A percentile compares a stretch with the other conserved stretches of the same genome.
Evolutionary conservation across 2,797 vertebrate species (phyloP).

Genomic region (Simalia tracyae): DNA sequence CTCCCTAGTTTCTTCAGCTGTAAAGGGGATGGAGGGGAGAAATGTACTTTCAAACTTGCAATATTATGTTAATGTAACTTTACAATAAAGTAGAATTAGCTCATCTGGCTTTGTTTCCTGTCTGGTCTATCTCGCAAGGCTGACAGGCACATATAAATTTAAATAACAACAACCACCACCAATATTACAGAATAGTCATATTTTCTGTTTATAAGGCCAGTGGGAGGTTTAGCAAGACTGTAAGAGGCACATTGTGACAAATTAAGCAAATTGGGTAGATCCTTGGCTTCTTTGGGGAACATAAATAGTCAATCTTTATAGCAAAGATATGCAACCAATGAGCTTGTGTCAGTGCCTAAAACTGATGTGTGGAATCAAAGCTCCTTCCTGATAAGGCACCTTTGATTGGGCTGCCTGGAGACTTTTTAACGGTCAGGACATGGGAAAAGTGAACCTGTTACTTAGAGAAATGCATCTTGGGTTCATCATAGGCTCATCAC

Average conservation of each 20-base stretch:
- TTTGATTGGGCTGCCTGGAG: slow-evolving; percentile 25
- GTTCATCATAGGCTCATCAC: not conserved
- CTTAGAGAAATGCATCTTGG: slow-evolving; percentile 2
- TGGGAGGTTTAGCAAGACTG: not conserved
- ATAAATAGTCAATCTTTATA: slow-evolving; percentile 1
- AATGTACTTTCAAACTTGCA: no score
- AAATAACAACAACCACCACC: no score
- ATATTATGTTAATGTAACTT: no score
- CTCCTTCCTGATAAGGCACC: not conserved
- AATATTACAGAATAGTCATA: not conserved
- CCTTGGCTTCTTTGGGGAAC: slow-evolving; percentile 7
- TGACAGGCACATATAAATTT: no score
- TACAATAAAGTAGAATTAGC: no score
- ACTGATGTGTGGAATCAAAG: slow-evolving; percentile 9
- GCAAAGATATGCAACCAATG: not conserved
- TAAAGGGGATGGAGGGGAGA: no score
- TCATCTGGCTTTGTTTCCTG: no score
- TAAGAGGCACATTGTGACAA: slow-evolving; percentile 1
- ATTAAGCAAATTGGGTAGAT: not conserved
- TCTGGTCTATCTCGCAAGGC: no score
- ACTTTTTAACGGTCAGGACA: not conserved
- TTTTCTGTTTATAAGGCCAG: slow-evolving; percentile 18
- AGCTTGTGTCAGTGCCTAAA: not conserved
- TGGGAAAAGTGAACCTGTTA: not conserved
- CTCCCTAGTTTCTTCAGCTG: no score